Conservation (phyloP, 2,888 invertebrate species). For the Agriotes lineatus region DNA sequence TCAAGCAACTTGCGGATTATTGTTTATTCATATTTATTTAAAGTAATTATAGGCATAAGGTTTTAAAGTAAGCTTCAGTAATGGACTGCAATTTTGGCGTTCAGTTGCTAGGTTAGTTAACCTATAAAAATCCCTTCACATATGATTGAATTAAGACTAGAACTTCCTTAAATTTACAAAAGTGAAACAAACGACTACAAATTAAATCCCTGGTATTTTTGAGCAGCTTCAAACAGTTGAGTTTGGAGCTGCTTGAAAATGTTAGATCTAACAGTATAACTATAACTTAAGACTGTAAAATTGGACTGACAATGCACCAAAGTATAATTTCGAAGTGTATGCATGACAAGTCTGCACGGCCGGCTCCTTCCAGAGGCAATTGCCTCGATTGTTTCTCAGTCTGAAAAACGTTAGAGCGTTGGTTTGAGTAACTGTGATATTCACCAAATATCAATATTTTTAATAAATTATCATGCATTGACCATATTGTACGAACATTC, state of each 20-base stretch:
- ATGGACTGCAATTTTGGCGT: no score
- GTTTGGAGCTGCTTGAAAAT: no score
- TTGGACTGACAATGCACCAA: conserved; percentile 21
- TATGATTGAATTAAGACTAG: no score
- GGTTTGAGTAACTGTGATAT: not conserved
- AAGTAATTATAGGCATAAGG: not conserved
- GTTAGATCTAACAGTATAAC: not conserved
- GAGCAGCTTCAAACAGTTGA: no score
- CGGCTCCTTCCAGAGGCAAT: not conserved
- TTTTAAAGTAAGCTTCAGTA: not conserved
- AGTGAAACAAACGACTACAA: no score
- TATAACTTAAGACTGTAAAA: conserved; percentile 16
- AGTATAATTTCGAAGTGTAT: conserved; percentile 8
- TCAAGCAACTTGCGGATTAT: not conserved
- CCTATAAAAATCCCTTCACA: no score
- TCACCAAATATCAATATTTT: conserved; percentile 11
- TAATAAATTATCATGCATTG: not conserved
- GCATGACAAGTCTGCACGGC: not conserved
- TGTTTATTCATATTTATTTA: not conserved
- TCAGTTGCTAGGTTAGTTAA: no score
- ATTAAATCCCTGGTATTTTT: no score
- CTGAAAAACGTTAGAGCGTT: not conserved
- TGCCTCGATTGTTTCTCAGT: not conserved
- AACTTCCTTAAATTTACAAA: no score
- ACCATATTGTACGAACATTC: not conserved